Percentiles rank a stretch among this genome's conserved stretches.
Evolutionary conservation across 2,113 vertebrate genomes (phyloP).

Genomic region (Trichechus manatus): DNA sequence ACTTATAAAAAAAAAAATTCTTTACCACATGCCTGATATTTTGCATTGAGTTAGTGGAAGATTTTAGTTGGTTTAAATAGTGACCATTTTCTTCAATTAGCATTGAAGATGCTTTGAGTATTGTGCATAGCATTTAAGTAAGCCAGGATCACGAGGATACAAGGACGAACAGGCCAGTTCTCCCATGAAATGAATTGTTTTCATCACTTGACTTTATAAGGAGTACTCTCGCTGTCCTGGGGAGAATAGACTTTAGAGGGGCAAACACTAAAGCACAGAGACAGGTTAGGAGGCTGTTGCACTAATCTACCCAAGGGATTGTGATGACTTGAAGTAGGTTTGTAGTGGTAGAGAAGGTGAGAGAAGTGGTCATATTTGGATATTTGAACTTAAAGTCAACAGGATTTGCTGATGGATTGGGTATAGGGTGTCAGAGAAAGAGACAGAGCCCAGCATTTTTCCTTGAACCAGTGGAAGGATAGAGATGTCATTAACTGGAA

Average conservation of each 20-base stretch:
- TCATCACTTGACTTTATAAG: conserved; percentile 34
- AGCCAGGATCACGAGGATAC: background rate
- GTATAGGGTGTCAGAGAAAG: background rate
- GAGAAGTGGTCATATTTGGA: background rate
- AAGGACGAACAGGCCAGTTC: background rate
- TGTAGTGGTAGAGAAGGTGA: background rate
- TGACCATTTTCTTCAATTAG: background rate
- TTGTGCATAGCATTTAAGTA: background rate
- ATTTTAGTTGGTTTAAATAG: conserved; percentile 3
- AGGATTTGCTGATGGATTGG: background rate
- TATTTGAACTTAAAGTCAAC: background rate
- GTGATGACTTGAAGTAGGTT: background rate
- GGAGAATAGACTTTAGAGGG: background rate
- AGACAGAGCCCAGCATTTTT: background rate
- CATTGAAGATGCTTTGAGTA: background rate
- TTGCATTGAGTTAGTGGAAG: conserved; percentile 16
- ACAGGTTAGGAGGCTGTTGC: background rate
- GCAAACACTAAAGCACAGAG: background rate
- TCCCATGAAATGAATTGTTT: conserved; percentile 26
- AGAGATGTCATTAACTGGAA: background rate
- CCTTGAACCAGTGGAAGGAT: background rate
- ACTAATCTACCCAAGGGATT: background rate
- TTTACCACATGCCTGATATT: conserved; percentile 5
- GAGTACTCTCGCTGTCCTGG: background rate
- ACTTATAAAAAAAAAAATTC: background rate